These are phyloP conservation scores for Coendou prehensilis DNA, from an alignment of 2,797 vertebrate species.

Conservation along the genomic window DNA sequence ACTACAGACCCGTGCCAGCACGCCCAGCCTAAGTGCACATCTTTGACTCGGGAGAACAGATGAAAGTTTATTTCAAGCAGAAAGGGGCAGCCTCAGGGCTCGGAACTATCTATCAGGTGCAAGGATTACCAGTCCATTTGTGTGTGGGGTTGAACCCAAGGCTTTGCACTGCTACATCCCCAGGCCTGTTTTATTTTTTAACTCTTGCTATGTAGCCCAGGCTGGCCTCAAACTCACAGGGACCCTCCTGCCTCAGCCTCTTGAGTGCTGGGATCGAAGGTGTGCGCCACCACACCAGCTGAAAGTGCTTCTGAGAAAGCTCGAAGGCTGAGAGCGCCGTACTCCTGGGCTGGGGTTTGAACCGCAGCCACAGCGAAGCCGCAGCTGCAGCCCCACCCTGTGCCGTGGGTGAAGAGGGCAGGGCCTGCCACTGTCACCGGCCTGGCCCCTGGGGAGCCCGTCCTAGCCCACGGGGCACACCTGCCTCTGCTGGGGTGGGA, in stretches of 20 bases:
- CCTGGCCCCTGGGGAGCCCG: neutral
- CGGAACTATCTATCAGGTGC: neutral
- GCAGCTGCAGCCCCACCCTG: no score
- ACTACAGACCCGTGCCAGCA: neutral
- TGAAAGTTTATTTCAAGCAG: neutral
- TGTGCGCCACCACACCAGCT: neutral
- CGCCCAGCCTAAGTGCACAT: neutral
- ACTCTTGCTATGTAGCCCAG: neutral
- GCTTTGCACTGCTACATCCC: neutral
- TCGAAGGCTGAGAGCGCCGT: neutral
- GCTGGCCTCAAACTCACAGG: neutral
- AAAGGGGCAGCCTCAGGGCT: neutral
- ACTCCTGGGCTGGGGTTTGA: neutral
- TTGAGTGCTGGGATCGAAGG: neutral
- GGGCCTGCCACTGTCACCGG: neutral
- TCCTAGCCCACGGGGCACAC: neutral
- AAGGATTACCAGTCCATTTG: neutral
- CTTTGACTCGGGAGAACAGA: neutral
- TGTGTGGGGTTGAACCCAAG: neutral
- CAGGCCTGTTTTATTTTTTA: neutral
- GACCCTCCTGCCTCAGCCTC: neutral
- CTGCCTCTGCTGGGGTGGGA: neutral
- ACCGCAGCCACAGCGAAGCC: neutral
- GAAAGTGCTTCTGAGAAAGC: neutral
- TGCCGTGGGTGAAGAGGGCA: accelerated